Percentiles rank a stretch among this genome's conserved stretches.
Evolutionary conservation across 2,888 invertebrate genomes (phyloP).

Genomic region (Flabesymbios commensalis): DNA sequence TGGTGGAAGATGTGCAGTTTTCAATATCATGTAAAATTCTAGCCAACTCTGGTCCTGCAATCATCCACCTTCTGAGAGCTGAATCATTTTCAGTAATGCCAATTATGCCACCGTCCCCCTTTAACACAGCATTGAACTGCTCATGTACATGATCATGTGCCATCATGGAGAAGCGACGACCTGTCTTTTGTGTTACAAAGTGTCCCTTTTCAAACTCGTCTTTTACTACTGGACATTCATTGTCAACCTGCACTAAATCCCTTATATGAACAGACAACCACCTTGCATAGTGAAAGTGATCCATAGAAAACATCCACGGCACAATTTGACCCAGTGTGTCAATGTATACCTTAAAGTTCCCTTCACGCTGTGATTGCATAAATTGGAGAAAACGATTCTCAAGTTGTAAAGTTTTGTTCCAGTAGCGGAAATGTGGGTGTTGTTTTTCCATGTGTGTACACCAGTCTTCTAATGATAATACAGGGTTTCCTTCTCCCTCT

Average conservation of each 20-base stretch:
- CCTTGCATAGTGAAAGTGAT: conserved; percentile 7
- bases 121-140: conserved; percentile 4
- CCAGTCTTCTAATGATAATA: conserved; percentile 3
- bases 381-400: neutral
- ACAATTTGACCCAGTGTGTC: neutral
- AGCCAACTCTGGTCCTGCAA: neutral
- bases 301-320: neutral
- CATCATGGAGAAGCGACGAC: conserved; percentile 4
- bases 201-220: neutral
- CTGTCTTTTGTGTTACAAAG: neutral
- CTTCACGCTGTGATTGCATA: neutral
- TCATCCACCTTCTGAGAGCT: conserved; percentile 1
- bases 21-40: neutral
- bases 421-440: neutral
- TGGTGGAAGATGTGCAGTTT: neutral
- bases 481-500: too few species aligned
- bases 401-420: neutral
- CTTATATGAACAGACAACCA: neutral
- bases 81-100: conserved; percentile 6
- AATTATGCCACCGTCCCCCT: conserved; percentile 5
- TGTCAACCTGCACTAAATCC: neutral
- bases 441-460: neutral
- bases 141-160: conserved; percentile 10
- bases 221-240: neutral
- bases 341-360: neutral